Evolutionary conservation across 2,797 vertebrate genomes (phyloP), one percentile per base, ranked within the genome.

Genomic region (Aythya fuligula): DNA sequence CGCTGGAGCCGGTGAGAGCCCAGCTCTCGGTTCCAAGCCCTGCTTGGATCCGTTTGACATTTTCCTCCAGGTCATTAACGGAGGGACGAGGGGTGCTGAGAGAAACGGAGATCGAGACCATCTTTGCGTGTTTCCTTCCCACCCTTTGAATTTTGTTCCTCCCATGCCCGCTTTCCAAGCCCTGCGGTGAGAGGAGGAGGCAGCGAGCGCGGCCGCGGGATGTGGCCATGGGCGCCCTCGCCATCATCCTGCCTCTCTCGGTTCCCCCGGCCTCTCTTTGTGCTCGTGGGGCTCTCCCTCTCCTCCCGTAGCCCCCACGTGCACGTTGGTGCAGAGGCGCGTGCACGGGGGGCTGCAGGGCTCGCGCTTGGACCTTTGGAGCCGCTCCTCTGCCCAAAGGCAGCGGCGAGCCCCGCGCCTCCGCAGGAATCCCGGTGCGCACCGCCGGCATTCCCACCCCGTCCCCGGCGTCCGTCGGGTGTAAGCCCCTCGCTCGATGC

Each of bases 401-500:
- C 6, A 2, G 15, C 16, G 2, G 19, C 1, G 28, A 39, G 24
- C 51, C 11, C 14, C 2, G 24, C 15, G 15, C 13, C 36, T 2
- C 57, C 11, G 21, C 45, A 2, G 43, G 54, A 64, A 8, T 32
- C 67, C 5, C 2, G 8, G 2, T 8, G 11, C 24, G 11, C 25
- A 20, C 10, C 3, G 3, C 13, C 4, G 5, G 2, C 3, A 4
- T 71, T 69, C 49, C 70, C 57, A 7, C n/a, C 12, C 39, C 5
- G 0, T 41, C 47, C 4, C 69, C 60, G 1, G 43, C 22, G 53
- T 51, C 74, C 0, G 0, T 1, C 0, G 64, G 12, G 14, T 60
- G 85, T 43, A 13, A 16, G 65, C 1, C 54, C 64, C 4, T 47
- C 28, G 0, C 73, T 80, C 61, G 0, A 1, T 20, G 2, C 11